phyloP scores from a whole-genome alignment of 2,888 invertebrate genomes.

The Caenorhabditis sp. region DNA sequence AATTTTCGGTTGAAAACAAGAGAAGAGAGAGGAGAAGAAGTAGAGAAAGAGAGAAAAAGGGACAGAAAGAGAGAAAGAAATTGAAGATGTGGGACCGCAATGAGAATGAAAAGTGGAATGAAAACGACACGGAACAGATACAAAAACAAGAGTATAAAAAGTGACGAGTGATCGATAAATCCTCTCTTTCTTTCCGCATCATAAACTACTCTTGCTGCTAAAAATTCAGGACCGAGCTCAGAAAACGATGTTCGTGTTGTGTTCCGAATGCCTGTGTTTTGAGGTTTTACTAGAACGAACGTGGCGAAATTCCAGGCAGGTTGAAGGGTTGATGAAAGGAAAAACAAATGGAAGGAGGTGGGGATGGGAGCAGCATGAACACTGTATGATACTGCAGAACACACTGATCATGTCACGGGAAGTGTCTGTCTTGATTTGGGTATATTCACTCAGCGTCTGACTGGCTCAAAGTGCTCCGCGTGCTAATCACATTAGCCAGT shows the following conservation, averaged over 20 bases:
- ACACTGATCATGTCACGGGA: no score
- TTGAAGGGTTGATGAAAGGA: neutral
- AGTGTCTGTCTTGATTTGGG: no score
- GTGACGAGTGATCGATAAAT: conserved; percentile 12
- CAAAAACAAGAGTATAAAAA: conserved; percentile 6
- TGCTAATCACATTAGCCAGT: neutral
- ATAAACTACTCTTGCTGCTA: neutral
- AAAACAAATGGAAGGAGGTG: neutral
- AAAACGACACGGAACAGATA: neutral
- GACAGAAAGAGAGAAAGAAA: neutral
- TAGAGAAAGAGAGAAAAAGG: neutral
- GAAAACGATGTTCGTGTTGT: conserved; percentile 1
- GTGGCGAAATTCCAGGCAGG: neutral
- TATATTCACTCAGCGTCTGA: neutral
- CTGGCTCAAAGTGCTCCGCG: neutral
- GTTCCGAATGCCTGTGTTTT: neutral
- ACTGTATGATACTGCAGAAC: no score
- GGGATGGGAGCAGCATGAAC: neutral
- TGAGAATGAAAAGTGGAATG: neutral
- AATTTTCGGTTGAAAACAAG: conserved; percentile 49
- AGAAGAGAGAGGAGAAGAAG: conserved; percentile 8
- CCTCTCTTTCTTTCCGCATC: neutral
- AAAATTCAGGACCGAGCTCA: neutral
- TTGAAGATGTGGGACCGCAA: neutral
- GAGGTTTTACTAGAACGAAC: neutral